Evolutionary conservation across 2,113 vertebrate genomes (phyloP).

Genomic region (Pongo abelii): DNA sequence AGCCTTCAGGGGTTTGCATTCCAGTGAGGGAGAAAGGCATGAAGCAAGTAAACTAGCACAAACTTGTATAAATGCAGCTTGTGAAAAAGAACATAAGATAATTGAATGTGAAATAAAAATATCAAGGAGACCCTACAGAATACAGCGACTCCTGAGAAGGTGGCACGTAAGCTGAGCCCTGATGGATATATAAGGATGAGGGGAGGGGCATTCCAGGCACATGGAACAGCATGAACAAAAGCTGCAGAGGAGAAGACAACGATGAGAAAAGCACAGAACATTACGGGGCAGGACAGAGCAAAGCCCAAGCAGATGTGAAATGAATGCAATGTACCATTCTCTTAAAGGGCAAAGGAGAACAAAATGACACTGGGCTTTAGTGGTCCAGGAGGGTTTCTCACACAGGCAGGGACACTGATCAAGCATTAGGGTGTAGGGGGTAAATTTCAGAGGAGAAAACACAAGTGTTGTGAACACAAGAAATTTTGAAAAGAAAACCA

Average conservation of each 20-base stretch:
- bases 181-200: neutral
- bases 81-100: neutral
- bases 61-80: neutral
- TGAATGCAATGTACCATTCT: neutral
- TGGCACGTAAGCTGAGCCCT: neutral
- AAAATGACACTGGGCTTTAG: neutral
- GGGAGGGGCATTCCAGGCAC: no score
- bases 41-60: neutral
- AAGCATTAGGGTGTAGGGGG: neutral
- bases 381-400: neutral
- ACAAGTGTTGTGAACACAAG: neutral
- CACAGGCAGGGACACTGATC: accelerated
- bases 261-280: neutral
- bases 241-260: neutral
- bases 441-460: neutral
- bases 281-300: neutral
- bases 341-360: neutral
- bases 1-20: neutral
- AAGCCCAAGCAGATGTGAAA: neutral
- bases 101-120: neutral
- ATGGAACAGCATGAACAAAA: neutral
- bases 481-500: neutral
- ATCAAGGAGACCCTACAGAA: neutral
- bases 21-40: neutral
- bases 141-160: neutral